Conservation (phyloP, 2,113 vertebrate genomes). For the Pelusios castaneus region DNA sequence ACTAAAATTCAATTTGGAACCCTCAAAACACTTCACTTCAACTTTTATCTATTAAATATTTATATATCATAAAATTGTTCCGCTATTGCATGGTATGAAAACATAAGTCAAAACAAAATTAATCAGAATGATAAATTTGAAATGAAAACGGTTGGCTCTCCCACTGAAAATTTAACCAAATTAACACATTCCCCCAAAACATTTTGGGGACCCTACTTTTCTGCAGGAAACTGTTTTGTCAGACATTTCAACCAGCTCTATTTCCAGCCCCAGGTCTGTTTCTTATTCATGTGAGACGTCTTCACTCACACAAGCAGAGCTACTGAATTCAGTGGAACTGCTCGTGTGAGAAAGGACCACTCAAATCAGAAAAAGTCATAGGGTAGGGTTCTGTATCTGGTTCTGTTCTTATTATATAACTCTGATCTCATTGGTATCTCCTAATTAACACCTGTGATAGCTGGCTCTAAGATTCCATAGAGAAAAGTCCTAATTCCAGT, state of each 20-base stretch:
- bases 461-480: conserved; percentile 29
- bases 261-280: conserved; percentile 11
- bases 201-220: conserved; percentile 11
- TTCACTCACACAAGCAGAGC: not conserved
- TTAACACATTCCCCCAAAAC: conserved; percentile 23
- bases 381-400: conserved; percentile 19
- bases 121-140: not conserved
- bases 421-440: conserved; percentile 52
- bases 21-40: conserved; percentile 2
- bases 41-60: not conserved
- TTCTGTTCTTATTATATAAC: conserved; percentile 63
- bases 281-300: conserved; percentile 27
- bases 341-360: not conserved
- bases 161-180: not conserved
- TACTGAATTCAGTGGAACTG: conserved; percentile 50
- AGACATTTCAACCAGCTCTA: not conserved
- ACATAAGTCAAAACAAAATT: not conserved
- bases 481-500: conserved; percentile 20
- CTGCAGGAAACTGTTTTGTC: not conserved
- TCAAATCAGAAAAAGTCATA: conserved; percentile 44
- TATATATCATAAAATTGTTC: conserved; percentile 22
- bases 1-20: not conserved
- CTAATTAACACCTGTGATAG: conserved; percentile 51
- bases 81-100: not conserved
- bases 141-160: conserved; percentile 17